Base-by-base conservation (phyloP, 1,140 invertebrate genomes). In the Listronotus bonariensis region DNA sequence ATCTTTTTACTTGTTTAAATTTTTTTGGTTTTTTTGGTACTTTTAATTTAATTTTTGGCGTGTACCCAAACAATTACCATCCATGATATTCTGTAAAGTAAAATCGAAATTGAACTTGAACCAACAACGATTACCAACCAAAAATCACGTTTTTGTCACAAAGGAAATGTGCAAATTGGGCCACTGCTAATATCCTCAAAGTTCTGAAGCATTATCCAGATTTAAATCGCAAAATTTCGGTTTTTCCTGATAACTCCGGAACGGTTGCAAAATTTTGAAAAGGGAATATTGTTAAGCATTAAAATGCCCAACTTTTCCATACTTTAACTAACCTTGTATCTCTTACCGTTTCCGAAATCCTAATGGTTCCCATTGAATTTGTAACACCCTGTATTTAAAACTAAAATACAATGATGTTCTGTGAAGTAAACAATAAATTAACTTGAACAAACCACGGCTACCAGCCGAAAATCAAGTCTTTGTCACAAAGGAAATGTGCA, bases 151-250 rank as follows among this genome's bases (percentile, higher is more conserved):
- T 45, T 40, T 56, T 63, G 41, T 48, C 14, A 48, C n/a, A 36
- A 54, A 49, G 48, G 54, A 63, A 63, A 46, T 46, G 51, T 54
- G 49, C 51, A 65, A 65, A 57, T 57, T 34, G 43, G 45, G 57
- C 38, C 61, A 51, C 54, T 59, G 69, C 59, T 70, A 70, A 64
- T 70, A 70, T 70, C 68, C 61, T 58, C 54, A 69, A 70, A 66
- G 58, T 70, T 66, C 66, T 49, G 64, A 59, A 49, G 59, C 68
- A 67, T 70, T 70, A 66, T 31, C 64, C 57, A 66, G 64, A 66
- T 66, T 66, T 60, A 66, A 66, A 66, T 60, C 49, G 56, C 8
- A 1, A 1, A n/a, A n/a, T n/a, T n/a, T n/a, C n/a, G n/a, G n/a
- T n/a, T n/a, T n/a, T n/a, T n/a, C n/a, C n/a, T n/a, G n/a, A n/a